Conservation (phyloP, 2,797 vertebrate species). For the Coluber constrictor region DNA sequence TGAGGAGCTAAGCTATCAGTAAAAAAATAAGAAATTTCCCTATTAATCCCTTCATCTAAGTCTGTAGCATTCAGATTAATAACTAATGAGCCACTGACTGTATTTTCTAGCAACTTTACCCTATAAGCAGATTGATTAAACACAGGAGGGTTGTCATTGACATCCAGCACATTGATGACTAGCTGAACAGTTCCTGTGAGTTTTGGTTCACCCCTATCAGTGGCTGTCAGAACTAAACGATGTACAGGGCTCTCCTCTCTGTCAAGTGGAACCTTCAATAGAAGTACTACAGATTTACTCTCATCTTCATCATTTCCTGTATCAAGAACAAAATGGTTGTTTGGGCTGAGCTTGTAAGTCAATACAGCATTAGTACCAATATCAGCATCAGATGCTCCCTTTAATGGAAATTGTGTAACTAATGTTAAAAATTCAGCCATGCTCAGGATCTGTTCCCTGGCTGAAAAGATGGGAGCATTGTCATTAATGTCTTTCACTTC, state of each 20-base stretch:
- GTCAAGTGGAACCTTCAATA: background rate
- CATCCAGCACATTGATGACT: background rate
- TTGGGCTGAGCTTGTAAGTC: background rate
- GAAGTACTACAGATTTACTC: background rate
- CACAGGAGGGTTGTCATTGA: background rate
- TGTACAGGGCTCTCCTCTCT: constrained; percentile 58
- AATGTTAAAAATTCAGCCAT: background rate
- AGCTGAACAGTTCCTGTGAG: background rate
- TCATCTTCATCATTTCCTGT: background rate
- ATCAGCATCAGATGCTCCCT: background rate
- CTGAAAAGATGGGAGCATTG: rapidly evolving
- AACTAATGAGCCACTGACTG: constrained; percentile 63
- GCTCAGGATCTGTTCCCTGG: background rate
- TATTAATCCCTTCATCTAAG: constrained; percentile 74
- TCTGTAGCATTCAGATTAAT: constrained; percentile 77
- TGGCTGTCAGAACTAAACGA: constrained; percentile 63
- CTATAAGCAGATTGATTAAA: background rate
- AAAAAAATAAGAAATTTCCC: constrained; percentile 70
- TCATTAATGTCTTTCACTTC: background rate
- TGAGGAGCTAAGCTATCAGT: constrained; percentile 69
- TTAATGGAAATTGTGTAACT: background rate
- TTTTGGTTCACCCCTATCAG: constrained; percentile 68
- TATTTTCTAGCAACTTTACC: constrained; percentile 68
- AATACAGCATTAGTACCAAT: background rate
- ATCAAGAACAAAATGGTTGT: background rate